phyloP scores from a whole-genome alignment of 2,888 invertebrate genomes.

The Tiliacea aurago region DNA sequence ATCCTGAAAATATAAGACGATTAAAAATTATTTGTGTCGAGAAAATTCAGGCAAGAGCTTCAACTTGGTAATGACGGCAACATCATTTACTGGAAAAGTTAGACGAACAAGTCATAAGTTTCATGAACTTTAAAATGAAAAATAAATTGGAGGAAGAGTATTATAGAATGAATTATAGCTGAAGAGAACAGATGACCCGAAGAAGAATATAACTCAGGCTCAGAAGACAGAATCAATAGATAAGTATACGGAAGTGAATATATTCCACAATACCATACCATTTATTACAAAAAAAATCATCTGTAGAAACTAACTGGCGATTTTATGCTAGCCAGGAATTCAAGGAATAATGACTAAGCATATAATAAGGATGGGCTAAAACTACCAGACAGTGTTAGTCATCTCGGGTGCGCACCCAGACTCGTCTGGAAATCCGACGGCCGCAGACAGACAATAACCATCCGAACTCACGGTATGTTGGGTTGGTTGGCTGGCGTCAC shows the following conservation, averaged over 20 bases:
- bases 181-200: not conserved
- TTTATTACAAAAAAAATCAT: not conserved
- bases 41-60: not conserved
- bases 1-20: not conserved
- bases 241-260: not conserved
- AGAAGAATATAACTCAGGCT: not conserved
- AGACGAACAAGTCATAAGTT: not conserved
- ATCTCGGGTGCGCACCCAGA: not conserved
- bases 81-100: not conserved
- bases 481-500: not conserved
- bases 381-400: not conserved
- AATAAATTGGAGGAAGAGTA: not conserved
- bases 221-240: not conserved
- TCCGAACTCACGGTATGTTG: not conserved
- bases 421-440: conserved; percentile 20
- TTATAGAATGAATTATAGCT: not conserved
- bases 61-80: not conserved
- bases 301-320: not conserved
- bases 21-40: not conserved
- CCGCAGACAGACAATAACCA: conserved; percentile 5
- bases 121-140: conserved; percentile 5
- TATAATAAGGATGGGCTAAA: not conserved
- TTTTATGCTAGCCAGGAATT: not conserved
- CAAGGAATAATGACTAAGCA: not conserved
- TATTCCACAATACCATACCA: not conserved